Evolutionary conservation across 35 echinoderm and acorn worm species (phyloP).

Genomic region (Chiridota heheva): DNA sequence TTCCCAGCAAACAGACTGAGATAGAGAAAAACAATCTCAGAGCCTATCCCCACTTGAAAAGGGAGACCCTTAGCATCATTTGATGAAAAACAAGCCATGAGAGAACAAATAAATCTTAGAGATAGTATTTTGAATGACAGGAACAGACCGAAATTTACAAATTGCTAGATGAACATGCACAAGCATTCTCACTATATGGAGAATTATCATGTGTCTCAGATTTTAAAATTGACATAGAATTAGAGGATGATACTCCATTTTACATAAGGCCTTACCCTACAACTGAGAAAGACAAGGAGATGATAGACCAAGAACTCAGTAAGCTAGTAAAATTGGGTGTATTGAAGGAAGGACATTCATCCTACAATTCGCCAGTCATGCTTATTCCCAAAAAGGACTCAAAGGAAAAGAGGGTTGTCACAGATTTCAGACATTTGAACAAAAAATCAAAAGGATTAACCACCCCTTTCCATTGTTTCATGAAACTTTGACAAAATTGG

Average conservation of each 20-base stretch:
- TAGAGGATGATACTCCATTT: not conserved
- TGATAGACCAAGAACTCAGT: not conserved
- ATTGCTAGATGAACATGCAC: not conserved
- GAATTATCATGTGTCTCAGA: not conserved
- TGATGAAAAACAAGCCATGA: not conserved
- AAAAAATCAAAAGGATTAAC: no score
- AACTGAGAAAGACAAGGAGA: not conserved
- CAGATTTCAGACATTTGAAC: not conserved
- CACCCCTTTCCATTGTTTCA: no score
- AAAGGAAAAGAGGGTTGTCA: not conserved
- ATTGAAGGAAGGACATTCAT: not conserved
- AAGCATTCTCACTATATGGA: not conserved
- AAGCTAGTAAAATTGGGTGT: slow-evolving; percentile 1
- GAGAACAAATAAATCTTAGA: not conserved
- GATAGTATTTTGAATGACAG: not conserved
- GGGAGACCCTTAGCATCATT: not conserved
- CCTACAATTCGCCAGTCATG: not conserved
- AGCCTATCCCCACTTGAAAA: not conserved
- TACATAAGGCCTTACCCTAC: not conserved
- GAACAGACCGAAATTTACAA: not conserved
- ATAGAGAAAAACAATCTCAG: not conserved
- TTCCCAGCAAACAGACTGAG: not conserved
- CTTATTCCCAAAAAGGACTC: not conserved
- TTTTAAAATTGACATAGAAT: not conserved
- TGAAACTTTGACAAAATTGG: slow-evolving; percentile 12